Evolutionary conservation across 2,113 vertebrate genomes (phyloP).

Genomic region (Eulemur rufifrons): DNA sequence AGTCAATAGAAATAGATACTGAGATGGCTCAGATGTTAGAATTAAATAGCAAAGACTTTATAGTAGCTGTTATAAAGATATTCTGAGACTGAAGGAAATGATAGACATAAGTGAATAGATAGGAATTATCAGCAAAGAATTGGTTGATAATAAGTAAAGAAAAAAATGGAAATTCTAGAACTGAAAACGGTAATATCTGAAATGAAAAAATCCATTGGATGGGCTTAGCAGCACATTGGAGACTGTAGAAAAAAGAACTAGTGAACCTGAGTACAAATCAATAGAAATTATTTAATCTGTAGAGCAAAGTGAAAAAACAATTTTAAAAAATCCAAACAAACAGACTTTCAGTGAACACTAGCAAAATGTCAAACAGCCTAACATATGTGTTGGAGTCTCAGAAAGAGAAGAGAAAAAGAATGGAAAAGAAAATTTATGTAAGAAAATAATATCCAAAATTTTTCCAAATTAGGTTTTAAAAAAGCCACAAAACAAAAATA

Average conservation of each 20-base stretch:
- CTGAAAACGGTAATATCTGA: not conserved
- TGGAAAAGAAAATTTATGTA: not conserved
- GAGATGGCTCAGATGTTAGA: not conserved
- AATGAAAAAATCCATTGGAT: not conserved
- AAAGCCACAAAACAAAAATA: not conserved
- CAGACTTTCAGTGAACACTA: not conserved
- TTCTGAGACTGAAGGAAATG: not conserved
- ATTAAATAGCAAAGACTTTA: not conserved
- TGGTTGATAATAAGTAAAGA: not conserved
- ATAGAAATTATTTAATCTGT: not conserved
- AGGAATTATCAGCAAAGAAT: not conserved
- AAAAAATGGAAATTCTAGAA: not conserved
- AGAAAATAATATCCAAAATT: not conserved
- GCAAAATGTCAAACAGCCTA: not conserved
- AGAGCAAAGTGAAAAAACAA: not conserved
- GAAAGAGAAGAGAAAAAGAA: constrained; percentile 1
- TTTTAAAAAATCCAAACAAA: not conserved
- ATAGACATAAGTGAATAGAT: not conserved
- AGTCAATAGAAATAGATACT: not conserved
- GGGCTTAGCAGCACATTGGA: not conserved
- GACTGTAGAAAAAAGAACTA: not conserved
- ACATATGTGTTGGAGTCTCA: not conserved
- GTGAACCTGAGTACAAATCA: not conserved
- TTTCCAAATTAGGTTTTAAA: constrained; percentile 15
- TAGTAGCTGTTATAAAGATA: not conserved